Conservation (phyloP, 2,113 vertebrate genomes). For the Setophaga petechia region DNA sequence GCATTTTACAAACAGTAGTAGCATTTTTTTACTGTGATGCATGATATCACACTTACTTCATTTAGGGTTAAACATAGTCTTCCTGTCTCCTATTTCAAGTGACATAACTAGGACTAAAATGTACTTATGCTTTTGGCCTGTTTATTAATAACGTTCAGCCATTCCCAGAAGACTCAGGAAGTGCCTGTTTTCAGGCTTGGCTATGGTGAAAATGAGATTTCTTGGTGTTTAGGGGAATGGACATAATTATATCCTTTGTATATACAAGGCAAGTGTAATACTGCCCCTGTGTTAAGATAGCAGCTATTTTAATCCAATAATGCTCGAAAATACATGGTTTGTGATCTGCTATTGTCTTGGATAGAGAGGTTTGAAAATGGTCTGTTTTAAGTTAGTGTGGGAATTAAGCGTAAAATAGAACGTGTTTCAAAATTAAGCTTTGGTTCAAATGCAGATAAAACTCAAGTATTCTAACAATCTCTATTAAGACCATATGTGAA, state of each 20-base stretch:
- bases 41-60: background rate
- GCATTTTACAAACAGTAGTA: background rate
- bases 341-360: background rate
- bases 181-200: background rate
- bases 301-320: background rate
- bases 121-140: background rate
- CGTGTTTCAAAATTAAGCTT: background rate
- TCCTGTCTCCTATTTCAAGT: background rate
- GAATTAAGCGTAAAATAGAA: background rate
- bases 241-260: background rate
- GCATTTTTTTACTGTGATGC: background rate
- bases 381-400: background rate
- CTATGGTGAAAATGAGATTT: background rate
- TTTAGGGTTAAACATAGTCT: background rate
- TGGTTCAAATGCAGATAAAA: background rate
- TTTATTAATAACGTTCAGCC: background rate
- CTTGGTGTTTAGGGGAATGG: background rate
- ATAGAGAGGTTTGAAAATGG: background rate
- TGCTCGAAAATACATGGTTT: background rate
- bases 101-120: background rate
- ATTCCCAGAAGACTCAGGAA: background rate
- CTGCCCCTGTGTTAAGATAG: background rate
- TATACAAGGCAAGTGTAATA: background rate
- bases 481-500: background rate
- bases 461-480: background rate